Evolutionary conservation across 2,113 vertebrate species (phyloP).

Genomic region (Dipodomys ordii): DNA sequence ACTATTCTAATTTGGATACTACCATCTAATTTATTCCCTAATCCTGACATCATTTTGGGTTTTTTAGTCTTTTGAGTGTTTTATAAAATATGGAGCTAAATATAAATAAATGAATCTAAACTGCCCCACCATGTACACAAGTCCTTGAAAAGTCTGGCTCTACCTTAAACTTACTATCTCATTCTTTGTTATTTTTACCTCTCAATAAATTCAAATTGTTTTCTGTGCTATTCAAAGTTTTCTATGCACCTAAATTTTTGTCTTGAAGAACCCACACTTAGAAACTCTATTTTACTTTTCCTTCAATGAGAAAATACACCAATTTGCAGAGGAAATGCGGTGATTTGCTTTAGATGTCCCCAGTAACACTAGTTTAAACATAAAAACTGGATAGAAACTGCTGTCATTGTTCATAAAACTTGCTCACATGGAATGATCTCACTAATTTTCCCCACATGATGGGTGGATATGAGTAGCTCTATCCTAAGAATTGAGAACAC

Average conservation of each 20-base stretch:
- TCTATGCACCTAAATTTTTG: background rate
- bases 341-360: background rate
- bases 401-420: background rate
- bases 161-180: no score
- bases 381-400: background rate
- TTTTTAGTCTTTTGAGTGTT: background rate
- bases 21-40: background rate
- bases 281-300: background rate
- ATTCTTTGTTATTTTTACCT: no score
- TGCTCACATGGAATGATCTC: background rate
- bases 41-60: background rate
- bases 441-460: background rate
- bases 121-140: no score
- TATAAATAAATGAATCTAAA: background rate
- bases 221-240: background rate
- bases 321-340: background rate
- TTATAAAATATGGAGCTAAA: background rate
- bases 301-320: background rate
- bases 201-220: no score
- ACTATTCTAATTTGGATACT: background rate
- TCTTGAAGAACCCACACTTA: background rate
- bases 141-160: no score
- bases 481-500: background rate
- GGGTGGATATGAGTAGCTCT: background rate
- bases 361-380: background rate